A percentile compares a stretch with the other conserved stretches of the same genome.
These are phyloP conservation scores for Apotomis capreana DNA, from an alignment of 2,888 invertebrate genomes.

Conservation along the genomic window DNA sequence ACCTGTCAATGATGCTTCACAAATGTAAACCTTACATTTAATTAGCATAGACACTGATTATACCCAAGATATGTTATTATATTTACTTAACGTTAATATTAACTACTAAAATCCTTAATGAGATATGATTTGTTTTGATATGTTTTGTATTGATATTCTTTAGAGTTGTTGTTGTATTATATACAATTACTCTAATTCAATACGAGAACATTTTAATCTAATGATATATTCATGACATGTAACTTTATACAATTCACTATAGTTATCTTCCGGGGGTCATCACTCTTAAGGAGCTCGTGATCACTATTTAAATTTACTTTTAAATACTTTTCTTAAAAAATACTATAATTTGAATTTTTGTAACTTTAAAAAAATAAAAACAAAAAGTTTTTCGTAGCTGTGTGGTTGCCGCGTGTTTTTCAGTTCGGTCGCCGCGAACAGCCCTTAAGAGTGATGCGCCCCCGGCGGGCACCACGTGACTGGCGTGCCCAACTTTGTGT, in stretches of 20 bases:
- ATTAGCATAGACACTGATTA: conserved; percentile 32
- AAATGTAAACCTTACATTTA: conserved; percentile 26
- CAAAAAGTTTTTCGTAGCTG: conserved; percentile 1
- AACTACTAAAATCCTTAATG: conserved; percentile 30
- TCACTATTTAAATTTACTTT: conserved; percentile 15
- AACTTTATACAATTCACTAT: conserved; percentile 43
- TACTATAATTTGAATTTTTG: too few species aligned
- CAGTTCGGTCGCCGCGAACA: conserved; percentile 47
- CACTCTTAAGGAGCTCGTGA: conserved; percentile 68
- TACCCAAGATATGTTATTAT: conserved; percentile 12
- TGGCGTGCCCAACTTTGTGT: conserved; percentile 78
- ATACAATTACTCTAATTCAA: conserved; percentile 76
- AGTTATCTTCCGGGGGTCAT: conserved; percentile 65
- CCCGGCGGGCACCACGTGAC: conserved; percentile 82
- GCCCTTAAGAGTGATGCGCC: conserved; percentile 82
- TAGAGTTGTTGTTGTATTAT: conserved; percentile 77
- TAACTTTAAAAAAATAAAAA: too few species aligned
- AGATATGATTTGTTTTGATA: conserved; percentile 75
- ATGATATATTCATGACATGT: conserved; percentile 56
- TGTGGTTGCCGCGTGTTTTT: conserved; percentile 49
- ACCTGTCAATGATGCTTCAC: conserved; percentile 11
- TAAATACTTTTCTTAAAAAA: neutral
- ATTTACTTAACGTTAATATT: conserved; percentile 11
- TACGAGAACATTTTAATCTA: conserved; percentile 57
- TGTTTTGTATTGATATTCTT: conserved; percentile 81